Percentiles rank a stretch among this genome's conserved stretches.
These are phyloP conservation scores for Catharus ustulatus DNA, from an alignment of 2,797 vertebrate genomes.

Conservation along the genomic window DNA sequence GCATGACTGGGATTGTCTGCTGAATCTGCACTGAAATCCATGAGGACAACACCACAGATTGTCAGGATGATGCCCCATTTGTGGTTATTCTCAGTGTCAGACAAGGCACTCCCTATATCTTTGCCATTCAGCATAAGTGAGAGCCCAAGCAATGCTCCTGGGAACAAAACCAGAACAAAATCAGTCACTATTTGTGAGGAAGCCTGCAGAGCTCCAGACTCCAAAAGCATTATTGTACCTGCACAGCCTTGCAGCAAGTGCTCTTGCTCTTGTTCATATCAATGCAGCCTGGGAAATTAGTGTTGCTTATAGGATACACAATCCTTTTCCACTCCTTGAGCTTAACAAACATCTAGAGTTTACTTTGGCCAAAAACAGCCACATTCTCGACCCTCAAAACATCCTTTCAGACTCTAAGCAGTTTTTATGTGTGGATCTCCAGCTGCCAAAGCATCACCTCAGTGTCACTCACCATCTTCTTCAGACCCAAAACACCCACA, in stretches of 20 bases:
- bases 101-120: constrained; percentile 87
- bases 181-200: neutral
- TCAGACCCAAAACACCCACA: neutral
- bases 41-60: constrained; percentile 92
- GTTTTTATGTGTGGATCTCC: neutral
- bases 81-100: constrained; percentile 87
- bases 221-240: neutral
- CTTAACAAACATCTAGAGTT: neutral
- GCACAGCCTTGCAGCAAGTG: neutral
- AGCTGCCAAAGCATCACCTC: neutral
- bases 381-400: neutral
- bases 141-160: constrained; percentile 91
- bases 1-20: constrained; percentile 97
- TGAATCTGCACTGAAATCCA: constrained; percentile 98
- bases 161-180: neutral
- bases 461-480: neutral
- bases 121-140: constrained; percentile 92
- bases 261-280: neutral
- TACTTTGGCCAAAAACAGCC: neutral
- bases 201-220: neutral
- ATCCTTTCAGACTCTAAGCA: neutral
- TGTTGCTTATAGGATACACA: neutral
- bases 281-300: neutral
- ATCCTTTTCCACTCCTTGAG: neutral
- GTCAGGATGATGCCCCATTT: constrained; percentile 95